Percentiles rank a stretch among this genome's conserved stretches.
These are phyloP conservation scores for Lamproptera curius DNA, from an alignment of 2,888 invertebrate species.

Conservation along the genomic window DNA sequence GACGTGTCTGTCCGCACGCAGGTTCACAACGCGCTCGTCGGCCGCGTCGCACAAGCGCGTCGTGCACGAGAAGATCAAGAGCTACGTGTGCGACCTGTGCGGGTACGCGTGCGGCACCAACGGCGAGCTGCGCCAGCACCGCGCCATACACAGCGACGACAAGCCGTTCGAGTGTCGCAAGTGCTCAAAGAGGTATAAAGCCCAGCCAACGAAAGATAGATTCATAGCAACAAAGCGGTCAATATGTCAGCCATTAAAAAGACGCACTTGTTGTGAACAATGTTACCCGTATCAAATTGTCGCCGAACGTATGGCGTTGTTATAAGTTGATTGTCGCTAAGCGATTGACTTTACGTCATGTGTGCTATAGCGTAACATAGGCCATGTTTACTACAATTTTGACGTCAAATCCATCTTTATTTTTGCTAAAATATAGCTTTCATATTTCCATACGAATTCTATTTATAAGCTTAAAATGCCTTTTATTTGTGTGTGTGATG, in stretches of 20 bases:
- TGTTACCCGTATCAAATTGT: neutral
- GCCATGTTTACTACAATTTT: no score
- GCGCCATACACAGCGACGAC: slow-evolving; percentile 77
- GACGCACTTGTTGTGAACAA: neutral
- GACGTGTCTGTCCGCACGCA: no score
- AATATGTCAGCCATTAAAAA: neutral
- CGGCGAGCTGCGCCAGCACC: slow-evolving; percentile 76
- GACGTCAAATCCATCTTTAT: no score
- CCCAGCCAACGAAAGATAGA: slow-evolving; percentile 28
- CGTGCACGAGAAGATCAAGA: slow-evolving; percentile 76
- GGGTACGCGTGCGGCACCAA: slow-evolving; percentile 78
- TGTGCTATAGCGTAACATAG: no score
- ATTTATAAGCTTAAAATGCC: no score
- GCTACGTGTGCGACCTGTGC: slow-evolving; percentile 77
- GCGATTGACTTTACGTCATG: no score
- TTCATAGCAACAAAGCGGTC: neutral
- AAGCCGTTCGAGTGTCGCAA: slow-evolving; percentile 72
- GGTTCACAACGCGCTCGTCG: slow-evolving; percentile 75
- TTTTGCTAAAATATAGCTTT: no score
- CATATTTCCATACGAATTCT: no score
- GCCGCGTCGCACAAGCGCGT: slow-evolving; percentile 72
- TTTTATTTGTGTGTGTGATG: no score
- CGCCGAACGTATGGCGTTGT: neutral
- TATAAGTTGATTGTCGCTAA: no score
- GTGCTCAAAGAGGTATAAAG: slow-evolving; percentile 72